Conservation (phyloP, 2,797 vertebrate species). For the Acanthurus lineatus region DNA sequence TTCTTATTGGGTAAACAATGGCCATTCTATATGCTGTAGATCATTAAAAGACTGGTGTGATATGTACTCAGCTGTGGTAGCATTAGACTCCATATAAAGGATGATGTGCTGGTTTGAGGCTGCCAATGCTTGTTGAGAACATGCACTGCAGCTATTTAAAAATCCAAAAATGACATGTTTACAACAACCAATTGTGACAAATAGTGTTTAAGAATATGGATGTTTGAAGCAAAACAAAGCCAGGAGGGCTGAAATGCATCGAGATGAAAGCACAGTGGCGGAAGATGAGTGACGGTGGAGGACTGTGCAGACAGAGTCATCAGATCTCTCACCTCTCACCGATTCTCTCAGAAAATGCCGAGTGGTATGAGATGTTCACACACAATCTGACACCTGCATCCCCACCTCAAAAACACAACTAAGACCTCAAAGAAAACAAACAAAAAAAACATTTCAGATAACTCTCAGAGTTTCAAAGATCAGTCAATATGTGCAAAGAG, state of each 20-base stretch:
- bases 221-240: constrained; percentile 73
- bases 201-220: constrained; percentile 71
- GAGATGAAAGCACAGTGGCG: constrained; percentile 41
- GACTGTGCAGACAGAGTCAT: constrained; percentile 51
- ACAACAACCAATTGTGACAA: constrained; percentile 56
- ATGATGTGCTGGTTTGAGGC: constrained; percentile 83
- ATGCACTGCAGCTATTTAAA: constrained; percentile 59
- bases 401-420: constrained; percentile 23
- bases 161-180: constrained; percentile 51
- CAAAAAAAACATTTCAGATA: constrained; percentile 33
- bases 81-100: constrained; percentile 62
- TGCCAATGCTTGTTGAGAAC: constrained; percentile 50
- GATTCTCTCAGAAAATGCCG: constrained; percentile 23
- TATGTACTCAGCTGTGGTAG: constrained; percentile 79
- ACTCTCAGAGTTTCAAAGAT: constrained; percentile 44
- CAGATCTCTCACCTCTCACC: constrained; percentile 42
- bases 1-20: constrained; percentile 78
- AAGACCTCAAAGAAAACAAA: constrained; percentile 38
- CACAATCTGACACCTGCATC: constrained; percentile 54
- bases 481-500: constrained; percentile 81
- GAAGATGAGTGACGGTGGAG: constrained; percentile 52
- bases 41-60: constrained; percentile 73
- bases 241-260: constrained; percentile 54
- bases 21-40: constrained; percentile 71
- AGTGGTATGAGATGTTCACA: neutral